Evolutionary conservation across 35 echinoderm and acorn worm genomes (phyloP).

Genomic region (Patiria miniata): DNA sequence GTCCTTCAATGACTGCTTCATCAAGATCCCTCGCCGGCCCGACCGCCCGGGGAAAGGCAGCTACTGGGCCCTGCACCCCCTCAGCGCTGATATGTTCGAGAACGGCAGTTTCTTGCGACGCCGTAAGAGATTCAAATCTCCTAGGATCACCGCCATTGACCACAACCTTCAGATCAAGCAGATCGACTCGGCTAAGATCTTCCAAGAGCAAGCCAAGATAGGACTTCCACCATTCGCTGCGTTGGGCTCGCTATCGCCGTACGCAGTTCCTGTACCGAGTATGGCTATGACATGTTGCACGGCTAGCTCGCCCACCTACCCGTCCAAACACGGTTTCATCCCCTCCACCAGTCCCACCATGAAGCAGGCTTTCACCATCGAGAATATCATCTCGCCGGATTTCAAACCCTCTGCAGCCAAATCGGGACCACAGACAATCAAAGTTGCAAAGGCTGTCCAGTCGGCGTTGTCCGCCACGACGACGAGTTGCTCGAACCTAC

Average conservation of each 20-base stretch:
- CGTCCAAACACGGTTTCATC: constrained; percentile 39
- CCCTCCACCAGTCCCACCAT: constrained; percentile 72
- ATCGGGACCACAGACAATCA: constrained; percentile 27
- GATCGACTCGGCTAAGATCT: constrained; percentile 90
- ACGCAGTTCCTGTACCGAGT: constrained; percentile 63
- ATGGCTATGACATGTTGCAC: constrained; percentile 63
- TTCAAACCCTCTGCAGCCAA: constrained; percentile 74
- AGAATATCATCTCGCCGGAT: constrained; percentile 97
- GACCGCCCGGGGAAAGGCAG: constrained; percentile 98
- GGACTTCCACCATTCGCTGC: constrained; percentile 72
- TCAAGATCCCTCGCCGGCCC: constrained; percentile 97
- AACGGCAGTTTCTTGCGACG: constrained; percentile 97
- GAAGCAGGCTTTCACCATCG: constrained; percentile 97
- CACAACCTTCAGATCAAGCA: constrained; percentile 93
- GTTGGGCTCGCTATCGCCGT: constrained; percentile 46
- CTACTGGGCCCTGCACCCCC: constrained; percentile 97
- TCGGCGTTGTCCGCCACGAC: not conserved
- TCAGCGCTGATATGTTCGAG: constrained; percentile 98
- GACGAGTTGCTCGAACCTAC: constrained; percentile 18
- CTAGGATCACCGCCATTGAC: constrained; percentile 83
- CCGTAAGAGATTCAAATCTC: constrained; percentile 96
- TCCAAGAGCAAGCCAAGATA: constrained; percentile 98
- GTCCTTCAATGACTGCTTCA: constrained; percentile 98
- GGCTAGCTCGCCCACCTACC: constrained; percentile 45
- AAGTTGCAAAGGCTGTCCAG: constrained; percentile 14